A percentile compares a stretch with the other conserved stretches of the same genome.
Evolutionary conservation across 2,113 vertebrate genomes (phyloP).

Genomic region (Mobula birostris): DNA sequence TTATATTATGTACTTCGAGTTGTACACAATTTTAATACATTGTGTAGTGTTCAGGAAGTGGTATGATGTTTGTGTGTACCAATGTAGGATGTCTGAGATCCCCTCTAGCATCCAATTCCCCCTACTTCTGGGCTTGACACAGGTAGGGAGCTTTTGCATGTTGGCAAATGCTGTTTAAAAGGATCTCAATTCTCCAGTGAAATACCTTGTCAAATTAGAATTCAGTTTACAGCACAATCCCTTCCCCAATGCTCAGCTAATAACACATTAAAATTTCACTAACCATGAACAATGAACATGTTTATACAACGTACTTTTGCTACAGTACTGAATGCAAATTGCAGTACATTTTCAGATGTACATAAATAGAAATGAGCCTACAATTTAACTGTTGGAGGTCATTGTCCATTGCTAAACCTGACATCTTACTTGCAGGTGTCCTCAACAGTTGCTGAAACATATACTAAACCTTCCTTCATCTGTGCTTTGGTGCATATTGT

Average conservation of each 20-base stretch:
- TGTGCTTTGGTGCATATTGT: background rate
- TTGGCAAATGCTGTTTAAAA: background rate
- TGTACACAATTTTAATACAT: background rate
- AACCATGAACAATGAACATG: background rate
- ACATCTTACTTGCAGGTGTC: background rate
- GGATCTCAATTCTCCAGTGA: background rate
- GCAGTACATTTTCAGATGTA: background rate
- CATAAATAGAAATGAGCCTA: background rate
- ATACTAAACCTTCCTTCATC: background rate
- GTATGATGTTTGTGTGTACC: background rate
- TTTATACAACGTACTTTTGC: background rate
- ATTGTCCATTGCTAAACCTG: background rate
- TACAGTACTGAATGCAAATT: background rate
- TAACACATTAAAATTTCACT: background rate
- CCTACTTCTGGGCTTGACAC: background rate
- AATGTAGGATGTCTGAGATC: background rate
- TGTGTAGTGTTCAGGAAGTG: background rate
- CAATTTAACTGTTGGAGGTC: no score
- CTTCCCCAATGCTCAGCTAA: background rate
- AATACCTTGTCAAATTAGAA: background rate
- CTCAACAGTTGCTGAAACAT: background rate
- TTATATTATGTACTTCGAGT: background rate
- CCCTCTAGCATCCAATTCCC: background rate
- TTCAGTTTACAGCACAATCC: background rate
- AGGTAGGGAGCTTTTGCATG: background rate